phyloP scores from a whole-genome alignment of 2,113 vertebrate species.

The Grus americana region DNA sequence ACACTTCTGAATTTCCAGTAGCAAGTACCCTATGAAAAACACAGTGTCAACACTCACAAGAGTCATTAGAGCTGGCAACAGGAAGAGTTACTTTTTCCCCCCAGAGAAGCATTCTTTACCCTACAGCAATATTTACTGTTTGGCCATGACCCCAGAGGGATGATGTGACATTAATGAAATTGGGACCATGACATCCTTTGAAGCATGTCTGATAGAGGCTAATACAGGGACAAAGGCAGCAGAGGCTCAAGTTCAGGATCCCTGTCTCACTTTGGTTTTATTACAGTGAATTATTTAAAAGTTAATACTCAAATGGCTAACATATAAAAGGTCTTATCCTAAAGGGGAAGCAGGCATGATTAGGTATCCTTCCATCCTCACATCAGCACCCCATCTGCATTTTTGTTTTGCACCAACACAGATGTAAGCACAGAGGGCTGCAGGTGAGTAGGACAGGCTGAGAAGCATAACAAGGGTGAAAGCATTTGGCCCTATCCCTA shows the following conservation, averaged over 20 bases:
- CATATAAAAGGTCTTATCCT: neutral
- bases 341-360: neutral
- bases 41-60: neutral
- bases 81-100: neutral
- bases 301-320: neutral
- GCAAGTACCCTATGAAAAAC: neutral
- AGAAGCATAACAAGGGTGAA: neutral
- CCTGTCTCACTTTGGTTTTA: neutral
- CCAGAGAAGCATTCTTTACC: neutral
- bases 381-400: neutral
- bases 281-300: neutral
- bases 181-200: neutral
- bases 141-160: neutral
- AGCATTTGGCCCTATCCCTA: neutral
- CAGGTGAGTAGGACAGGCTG: neutral
- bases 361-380: neutral
- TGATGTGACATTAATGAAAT: slow-evolving; percentile 31
- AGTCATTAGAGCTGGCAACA: neutral
- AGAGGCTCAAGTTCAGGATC: neutral
- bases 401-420: neutral
- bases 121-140: slow-evolving; percentile 32
- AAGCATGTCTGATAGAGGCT: neutral
- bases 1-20: neutral
- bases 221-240: neutral
- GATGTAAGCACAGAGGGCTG: neutral